Evolutionary conservation across 23 tunicate genomes (phyloP).

Genomic region (Ascidia mentula): DNA sequence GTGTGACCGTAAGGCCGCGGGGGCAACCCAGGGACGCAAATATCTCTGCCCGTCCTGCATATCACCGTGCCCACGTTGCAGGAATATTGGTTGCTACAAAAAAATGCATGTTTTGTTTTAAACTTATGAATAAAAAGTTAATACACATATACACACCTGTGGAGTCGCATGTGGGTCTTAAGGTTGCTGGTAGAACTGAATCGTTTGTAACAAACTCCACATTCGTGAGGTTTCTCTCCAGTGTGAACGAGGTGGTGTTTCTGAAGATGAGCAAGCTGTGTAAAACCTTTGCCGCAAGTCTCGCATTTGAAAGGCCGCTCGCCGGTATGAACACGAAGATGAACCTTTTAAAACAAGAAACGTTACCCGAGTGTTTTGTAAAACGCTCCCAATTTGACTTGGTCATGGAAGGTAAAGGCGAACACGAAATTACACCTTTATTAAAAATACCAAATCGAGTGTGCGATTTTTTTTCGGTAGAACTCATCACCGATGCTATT

Average conservation of each 20-base stretch:
- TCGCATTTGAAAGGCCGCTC: constrained; percentile 97
- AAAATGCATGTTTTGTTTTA: too few species aligned
- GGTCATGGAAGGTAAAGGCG: too few species aligned
- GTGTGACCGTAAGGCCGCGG: not conserved
- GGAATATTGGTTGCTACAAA: not conserved
- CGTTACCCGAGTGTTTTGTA: too few species aligned
- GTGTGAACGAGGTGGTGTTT: constrained; percentile 97
- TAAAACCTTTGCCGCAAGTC: constrained; percentile 89
- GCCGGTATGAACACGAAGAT: constrained; percentile 97
- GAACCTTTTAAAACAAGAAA: constrained; percentile 54
- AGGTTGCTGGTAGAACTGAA: constrained; percentile 97
- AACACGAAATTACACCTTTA: too few species aligned
- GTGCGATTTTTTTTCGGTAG: too few species aligned
- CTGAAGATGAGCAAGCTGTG: constrained; percentile 95
- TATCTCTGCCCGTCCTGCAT: too few species aligned
- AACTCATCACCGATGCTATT: too few species aligned
- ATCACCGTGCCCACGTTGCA: not conserved
- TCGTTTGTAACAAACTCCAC: constrained; percentile 84
- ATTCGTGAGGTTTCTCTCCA: constrained; percentile 96
- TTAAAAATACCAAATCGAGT: too few species aligned
- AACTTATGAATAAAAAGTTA: too few species aligned
- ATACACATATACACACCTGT: constrained; percentile 33
- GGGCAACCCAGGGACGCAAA: not conserved
- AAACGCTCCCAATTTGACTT: too few species aligned
- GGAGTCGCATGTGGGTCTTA: constrained; percentile 88